Evolutionary conservation across 2,888 invertebrate genomes (phyloP).

Genomic region (Drosophila birchii): DNA sequence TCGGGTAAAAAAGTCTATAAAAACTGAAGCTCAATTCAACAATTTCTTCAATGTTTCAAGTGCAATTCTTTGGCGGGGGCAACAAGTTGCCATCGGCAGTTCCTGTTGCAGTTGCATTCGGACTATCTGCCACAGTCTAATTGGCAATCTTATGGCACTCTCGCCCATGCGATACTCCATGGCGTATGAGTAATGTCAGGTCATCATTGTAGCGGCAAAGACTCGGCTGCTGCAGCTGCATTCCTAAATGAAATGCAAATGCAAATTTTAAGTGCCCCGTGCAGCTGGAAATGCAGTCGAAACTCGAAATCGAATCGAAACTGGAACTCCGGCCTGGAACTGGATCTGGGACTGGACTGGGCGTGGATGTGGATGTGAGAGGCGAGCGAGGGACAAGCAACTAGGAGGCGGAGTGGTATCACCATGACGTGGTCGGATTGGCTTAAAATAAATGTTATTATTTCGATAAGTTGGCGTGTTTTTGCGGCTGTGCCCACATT

Average conservation of each 20-base stretch:
- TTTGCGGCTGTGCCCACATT: conserved; percentile 62
- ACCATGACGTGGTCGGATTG: conserved; percentile 52
- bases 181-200: conserved; percentile 46
- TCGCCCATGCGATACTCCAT: conserved; percentile 49
- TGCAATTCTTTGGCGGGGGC: conserved; percentile 21
- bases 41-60: not conserved
- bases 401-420: conserved; percentile 5
- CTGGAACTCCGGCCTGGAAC: conserved; percentile 23
- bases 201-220: conserved; percentile 34
- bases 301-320: conserved; percentile 58
- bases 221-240: conserved; percentile 52
- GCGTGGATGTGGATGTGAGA: conserved; percentile 11
- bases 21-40: not conserved
- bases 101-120: conserved; percentile 13
- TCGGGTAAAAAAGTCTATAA: not conserved
- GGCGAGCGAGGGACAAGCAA: not conserved
- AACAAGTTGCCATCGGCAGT: conserved; percentile 56
- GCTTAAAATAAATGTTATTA: conserved; percentile 71
- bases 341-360: conserved; percentile 29
- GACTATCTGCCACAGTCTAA: conserved; percentile 63
- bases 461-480: conserved; percentile 58
- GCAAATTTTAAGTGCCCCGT: conserved; percentile 78
- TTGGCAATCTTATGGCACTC: conserved; percentile 72
- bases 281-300: conserved; percentile 70
- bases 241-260: conserved; percentile 58